These are phyloP conservation scores for Dasysyrphus tricinctus DNA, from an alignment of 2,888 invertebrate species.

Conservation along the genomic window DNA sequence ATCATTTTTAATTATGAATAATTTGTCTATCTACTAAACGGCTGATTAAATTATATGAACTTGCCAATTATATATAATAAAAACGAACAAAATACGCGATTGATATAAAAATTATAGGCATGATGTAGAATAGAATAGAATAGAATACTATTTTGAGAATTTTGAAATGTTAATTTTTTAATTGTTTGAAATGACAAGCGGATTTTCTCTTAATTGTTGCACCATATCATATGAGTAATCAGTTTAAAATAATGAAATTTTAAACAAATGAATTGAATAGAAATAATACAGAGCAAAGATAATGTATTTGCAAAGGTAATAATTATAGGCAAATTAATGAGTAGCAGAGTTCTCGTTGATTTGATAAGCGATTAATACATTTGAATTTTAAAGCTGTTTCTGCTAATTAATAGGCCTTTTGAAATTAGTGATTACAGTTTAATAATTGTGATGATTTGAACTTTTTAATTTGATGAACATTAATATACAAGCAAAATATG, in stretches of 20 bases:
- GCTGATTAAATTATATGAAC: slow-evolving; percentile 16
- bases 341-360: not conserved
- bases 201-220: slow-evolving; percentile 10
- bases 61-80: not conserved
- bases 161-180: slow-evolving; percentile 15
- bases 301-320: not conserved
- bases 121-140: too few species aligned
- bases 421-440: not conserved
- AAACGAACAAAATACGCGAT: slow-evolving; percentile 17
- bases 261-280: slow-evolving; percentile 1
- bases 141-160: too few species aligned
- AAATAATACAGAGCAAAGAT: not conserved
- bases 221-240: not conserved
- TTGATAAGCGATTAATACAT: not conserved
- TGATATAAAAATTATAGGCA: slow-evolving; percentile 6
- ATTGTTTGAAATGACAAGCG: slow-evolving; percentile 20
- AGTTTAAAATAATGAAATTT: slow-evolving; percentile 20
- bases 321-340: slow-evolving; percentile 13
- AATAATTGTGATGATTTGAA: not conserved
- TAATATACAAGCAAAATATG: not conserved
- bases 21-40: slow-evolving; percentile 52
- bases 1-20: slow-evolving; percentile 41
- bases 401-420: not conserved
- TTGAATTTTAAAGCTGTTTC: slow-evolving; percentile 1
- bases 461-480: not conserved